These are phyloP conservation scores for Eidolon helvum DNA, from an alignment of 2,113 vertebrate species.

Conservation along the genomic window DNA sequence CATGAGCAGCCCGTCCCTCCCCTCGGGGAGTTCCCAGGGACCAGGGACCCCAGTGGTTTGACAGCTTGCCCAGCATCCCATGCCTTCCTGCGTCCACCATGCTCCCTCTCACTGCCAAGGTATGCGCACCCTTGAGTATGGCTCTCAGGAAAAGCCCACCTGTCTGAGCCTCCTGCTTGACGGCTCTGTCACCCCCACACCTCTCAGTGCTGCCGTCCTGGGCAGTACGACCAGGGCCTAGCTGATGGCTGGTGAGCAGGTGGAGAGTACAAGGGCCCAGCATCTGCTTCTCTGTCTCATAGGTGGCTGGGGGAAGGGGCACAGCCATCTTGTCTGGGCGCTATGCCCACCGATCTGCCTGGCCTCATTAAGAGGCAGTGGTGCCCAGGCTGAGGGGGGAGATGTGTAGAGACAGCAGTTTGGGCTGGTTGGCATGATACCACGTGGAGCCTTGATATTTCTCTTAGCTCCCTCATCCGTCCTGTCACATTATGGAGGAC, in stretches of 20 bases:
- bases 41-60: background rate
- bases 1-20: background rate
- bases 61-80: background rate
- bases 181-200: constrained; percentile 17
- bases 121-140: background rate
- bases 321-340: constrained; percentile 6
- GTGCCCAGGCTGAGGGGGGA: background rate
- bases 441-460: background rate
- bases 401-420: background rate
- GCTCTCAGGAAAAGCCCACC: background rate
- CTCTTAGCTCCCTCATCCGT: background rate
- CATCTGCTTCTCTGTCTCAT: constrained; percentile 5
- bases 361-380: background rate
- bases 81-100: background rate
- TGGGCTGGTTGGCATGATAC: background rate
- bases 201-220: background rate
- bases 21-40: constrained; percentile 33
- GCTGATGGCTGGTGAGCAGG: background rate
- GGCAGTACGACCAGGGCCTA: background rate
- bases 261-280: background rate
- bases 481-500: background rate
- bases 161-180: constrained; percentile 9
- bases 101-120: background rate
- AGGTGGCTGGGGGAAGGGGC: background rate
- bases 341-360: background rate